Evolutionary conservation across 1,140 invertebrate genomes (phyloP).

Genomic region (Macrotrachela quadricornifera): DNA sequence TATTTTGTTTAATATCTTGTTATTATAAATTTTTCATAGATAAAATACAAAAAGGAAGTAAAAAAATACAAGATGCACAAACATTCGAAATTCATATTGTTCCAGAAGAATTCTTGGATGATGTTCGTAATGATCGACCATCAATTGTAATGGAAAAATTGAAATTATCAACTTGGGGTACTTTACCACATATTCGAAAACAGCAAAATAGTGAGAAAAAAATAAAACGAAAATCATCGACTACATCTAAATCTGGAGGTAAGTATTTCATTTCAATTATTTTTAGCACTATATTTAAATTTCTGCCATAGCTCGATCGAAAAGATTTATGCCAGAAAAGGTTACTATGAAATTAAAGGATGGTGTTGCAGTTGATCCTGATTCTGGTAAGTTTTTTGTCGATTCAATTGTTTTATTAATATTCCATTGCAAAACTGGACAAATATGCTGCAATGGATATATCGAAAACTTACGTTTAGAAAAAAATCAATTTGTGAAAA

Average conservation of each 20-base stretch:
- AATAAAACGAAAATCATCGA: no score
- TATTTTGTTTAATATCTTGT: background rate
- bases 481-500: no score
- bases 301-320: background rate
- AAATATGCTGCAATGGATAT: no score
- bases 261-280: no score
- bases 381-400: slow-evolving; percentile 47
- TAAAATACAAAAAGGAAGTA: slow-evolving; percentile 45
- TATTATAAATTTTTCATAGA: slow-evolving; percentile 18
- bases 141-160: slow-evolving; percentile 41
- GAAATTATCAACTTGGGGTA: slow-evolving; percentile 56
- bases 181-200: slow-evolving; percentile 11
- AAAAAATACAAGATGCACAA: slow-evolving; percentile 45
- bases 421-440: no score
- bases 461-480: no score
- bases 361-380: slow-evolving; percentile 65
- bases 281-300: no score
- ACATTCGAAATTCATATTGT: slow-evolving; percentile 52
- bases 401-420: no score
- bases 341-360: slow-evolving; percentile 46
- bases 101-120: slow-evolving; percentile 46
- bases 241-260: no score
- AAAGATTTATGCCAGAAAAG: slow-evolving; percentile 16
- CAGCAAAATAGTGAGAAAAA: no score
- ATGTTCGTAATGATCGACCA: background rate